These are phyloP conservation scores for Loripinus fragilis DNA, from an alignment of 2,888 invertebrate species.

Conservation along the genomic window DNA sequence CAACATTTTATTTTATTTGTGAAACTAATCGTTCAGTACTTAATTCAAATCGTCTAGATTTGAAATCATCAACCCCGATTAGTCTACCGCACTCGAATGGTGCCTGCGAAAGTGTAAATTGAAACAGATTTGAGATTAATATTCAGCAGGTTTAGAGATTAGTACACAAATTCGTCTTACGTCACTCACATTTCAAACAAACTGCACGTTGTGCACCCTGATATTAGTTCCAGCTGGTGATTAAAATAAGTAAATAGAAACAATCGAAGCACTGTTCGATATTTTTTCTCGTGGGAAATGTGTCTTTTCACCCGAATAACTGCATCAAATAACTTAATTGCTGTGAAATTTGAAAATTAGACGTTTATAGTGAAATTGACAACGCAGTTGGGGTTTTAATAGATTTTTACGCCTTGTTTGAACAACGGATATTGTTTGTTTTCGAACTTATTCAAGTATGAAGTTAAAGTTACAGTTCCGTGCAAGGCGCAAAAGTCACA, in stretches of 20 bases:
- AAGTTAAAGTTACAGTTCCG: neutral
- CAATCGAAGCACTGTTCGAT: neutral
- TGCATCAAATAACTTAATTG: neutral
- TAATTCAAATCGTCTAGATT: too few species aligned
- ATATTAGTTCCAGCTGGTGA: neutral
- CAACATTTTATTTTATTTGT: too few species aligned
- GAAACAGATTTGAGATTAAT: too few species aligned
- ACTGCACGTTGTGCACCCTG: too few species aligned
- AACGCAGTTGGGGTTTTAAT: conserved; percentile 10
- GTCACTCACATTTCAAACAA: too few species aligned
- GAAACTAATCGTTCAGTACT: too few species aligned
- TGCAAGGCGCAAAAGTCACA: too few species aligned
- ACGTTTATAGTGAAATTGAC: neutral
- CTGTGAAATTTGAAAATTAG: conserved; percentile 3
- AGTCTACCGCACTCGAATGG: too few species aligned
- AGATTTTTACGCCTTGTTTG: conserved; percentile 10
- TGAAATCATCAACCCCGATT: too few species aligned
- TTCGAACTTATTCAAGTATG: conserved; percentile 4
- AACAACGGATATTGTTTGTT: conserved; percentile 13
- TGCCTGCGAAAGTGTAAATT: too few species aligned
- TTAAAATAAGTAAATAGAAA: conserved; percentile 6
- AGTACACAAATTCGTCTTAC: too few species aligned
- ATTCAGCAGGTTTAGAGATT: too few species aligned
- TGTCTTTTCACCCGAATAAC: neutral
- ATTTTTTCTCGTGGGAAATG: conserved; percentile 9